Conservation (phyloP, 2,113 vertebrate genomes). For the Neodon shergylaensis region DNA sequence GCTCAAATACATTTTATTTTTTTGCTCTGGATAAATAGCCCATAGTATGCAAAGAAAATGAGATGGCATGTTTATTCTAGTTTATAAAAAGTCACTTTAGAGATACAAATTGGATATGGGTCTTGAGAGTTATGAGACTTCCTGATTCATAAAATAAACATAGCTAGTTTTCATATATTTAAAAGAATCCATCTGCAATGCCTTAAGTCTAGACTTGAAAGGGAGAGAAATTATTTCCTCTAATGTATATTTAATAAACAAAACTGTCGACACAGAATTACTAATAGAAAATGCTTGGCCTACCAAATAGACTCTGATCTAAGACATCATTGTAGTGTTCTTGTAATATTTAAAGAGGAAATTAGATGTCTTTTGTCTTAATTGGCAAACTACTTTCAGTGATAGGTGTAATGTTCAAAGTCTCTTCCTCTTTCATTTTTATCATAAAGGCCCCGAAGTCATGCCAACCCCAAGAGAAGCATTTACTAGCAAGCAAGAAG, state of each 20-base stretch:
- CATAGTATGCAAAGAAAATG: conserved; percentile 66
- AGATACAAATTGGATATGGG: conserved; percentile 74
- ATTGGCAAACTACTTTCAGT: conserved; percentile 15
- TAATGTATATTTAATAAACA: conserved; percentile 82
- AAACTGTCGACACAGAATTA: conserved; percentile 75
- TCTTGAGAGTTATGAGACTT: conserved; percentile 74
- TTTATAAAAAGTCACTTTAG: conserved; percentile 74
- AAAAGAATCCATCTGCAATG: conserved; percentile 71
- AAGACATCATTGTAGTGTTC: conserved; percentile 36
- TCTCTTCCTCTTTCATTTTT: neutral
- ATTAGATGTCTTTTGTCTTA: conserved; percentile 39
- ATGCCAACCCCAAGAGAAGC: neutral
- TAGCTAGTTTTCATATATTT: conserved; percentile 74
- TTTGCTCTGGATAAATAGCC: conserved; percentile 62
- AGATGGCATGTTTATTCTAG: conserved; percentile 73
- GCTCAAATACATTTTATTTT: conserved; percentile 68
- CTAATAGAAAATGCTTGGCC: conserved; percentile 71
- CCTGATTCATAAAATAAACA: conserved; percentile 80
- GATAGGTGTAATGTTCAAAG: conserved; percentile 32
- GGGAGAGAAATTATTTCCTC: conserved; percentile 79
- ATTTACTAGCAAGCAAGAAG: conserved; percentile 41
- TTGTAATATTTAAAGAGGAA: conserved; percentile 44
- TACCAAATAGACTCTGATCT: conserved; percentile 58
- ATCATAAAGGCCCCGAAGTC: conserved; percentile 4
- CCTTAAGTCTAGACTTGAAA: conserved; percentile 72